These are phyloP conservation scores for Carassius auratus DNA, from an alignment of 2,113 vertebrate species.

Conservation along the genomic window DNA sequence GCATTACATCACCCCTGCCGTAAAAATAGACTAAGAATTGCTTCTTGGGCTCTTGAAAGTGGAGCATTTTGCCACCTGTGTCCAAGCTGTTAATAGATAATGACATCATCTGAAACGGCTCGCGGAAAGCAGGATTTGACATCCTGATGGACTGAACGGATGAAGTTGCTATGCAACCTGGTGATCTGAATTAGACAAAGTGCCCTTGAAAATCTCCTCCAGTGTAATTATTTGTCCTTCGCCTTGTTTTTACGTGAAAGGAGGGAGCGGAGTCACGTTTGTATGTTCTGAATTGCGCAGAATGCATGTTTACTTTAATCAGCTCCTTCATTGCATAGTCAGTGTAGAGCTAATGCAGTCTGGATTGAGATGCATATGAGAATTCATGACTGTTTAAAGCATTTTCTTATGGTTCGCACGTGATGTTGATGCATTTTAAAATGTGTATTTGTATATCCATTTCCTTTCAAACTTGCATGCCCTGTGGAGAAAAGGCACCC, in stretches of 20 bases:
- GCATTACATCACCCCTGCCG: slow-evolving; percentile 58
- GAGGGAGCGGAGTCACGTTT: slow-evolving; percentile 26
- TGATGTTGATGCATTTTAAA: neutral
- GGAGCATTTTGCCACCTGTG: slow-evolving; percentile 59
- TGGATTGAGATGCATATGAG: neutral
- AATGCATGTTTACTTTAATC: neutral
- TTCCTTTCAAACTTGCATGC: neutral
- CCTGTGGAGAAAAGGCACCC: neutral
- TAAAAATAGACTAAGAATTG: slow-evolving; percentile 51
- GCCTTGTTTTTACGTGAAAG: neutral
- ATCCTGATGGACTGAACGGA: slow-evolving; percentile 38
- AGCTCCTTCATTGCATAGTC: neutral
- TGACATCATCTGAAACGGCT: slow-evolving; percentile 58
- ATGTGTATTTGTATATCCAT: neutral
- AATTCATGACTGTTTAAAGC: neutral
- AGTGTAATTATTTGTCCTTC: neutral
- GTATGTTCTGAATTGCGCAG: neutral
- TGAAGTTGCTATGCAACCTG: slow-evolving; percentile 37
- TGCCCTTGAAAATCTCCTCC: slow-evolving; percentile 40
- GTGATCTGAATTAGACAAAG: slow-evolving; percentile 30
- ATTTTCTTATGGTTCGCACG: neutral
- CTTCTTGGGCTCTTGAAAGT: slow-evolving; percentile 56
- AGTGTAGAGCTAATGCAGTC: neutral
- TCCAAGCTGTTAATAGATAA: slow-evolving; percentile 58
- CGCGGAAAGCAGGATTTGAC: slow-evolving; percentile 33